Percentiles rank a stretch among this genome's conserved stretches.
These are phyloP conservation scores for Platyrinchus mystaceus DNA, from an alignment of 2,797 vertebrate species.

Conservation along the genomic window DNA sequence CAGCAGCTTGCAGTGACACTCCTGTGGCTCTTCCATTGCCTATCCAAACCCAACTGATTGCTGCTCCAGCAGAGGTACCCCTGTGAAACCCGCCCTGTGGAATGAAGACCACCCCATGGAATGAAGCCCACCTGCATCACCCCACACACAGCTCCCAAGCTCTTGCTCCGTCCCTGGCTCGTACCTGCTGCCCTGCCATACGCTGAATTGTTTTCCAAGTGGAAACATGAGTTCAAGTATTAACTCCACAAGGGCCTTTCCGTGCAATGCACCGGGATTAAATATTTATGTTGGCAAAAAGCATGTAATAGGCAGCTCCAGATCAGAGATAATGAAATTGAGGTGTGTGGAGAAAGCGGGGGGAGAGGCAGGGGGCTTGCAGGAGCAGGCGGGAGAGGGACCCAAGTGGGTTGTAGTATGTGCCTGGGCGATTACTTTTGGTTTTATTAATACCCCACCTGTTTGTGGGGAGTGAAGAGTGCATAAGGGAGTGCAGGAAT, in stretches of 20 bases:
- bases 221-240: constrained; percentile 42
- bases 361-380: not conserved
- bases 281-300: constrained; percentile 70
- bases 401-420: not conserved
- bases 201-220: constrained; percentile 24
- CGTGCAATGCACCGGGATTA: constrained; percentile 19
- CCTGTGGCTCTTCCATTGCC: not conserved
- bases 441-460: not conserved
- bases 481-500: not conserved
- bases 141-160: not conserved
- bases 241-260: constrained; percentile 28
- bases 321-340: constrained; percentile 40
- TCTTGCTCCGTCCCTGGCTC: not conserved
- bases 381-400: not conserved
- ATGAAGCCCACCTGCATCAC: not conserved
- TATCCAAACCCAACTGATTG: rapidly evolving
- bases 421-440: not conserved
- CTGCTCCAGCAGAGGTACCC: not conserved
- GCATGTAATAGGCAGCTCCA: constrained; percentile 4
- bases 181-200: not conserved
- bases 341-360: constrained; percentile 5
- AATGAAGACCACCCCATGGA: not conserved
- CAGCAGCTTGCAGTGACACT: not conserved
- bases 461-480: not conserved
- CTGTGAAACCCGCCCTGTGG: not conserved